phyloP scores from a whole-genome alignment of 2,113 vertebrate genomes.

The Hypocryptadius cinnamomeus region DNA sequence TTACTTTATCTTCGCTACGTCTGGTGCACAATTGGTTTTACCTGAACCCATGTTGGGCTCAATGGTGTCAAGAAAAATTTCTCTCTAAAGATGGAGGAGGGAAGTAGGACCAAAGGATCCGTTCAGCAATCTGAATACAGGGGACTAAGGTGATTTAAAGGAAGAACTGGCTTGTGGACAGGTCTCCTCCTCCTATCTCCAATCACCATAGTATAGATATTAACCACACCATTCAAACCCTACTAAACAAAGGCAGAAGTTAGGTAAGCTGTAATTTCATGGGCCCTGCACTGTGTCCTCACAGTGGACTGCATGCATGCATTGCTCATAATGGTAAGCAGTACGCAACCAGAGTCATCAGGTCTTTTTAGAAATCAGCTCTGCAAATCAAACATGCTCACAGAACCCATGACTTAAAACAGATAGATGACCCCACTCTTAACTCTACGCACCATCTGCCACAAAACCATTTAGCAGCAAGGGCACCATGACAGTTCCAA shows the following conservation, averaged over 20 bases:
- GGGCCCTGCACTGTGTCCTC: neutral
- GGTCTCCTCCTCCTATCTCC: neutral
- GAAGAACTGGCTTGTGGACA: neutral
- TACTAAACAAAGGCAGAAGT: neutral
- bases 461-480: neutral
- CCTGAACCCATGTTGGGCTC: neutral
- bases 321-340: neutral
- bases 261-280: neutral
- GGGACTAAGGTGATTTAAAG: neutral
- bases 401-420: neutral
- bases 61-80: neutral
- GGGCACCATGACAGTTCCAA: neutral
- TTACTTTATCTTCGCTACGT: neutral
- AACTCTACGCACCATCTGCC: neutral
- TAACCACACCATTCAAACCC: neutral
- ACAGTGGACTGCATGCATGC: neutral
- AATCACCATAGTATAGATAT: neutral
- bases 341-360: rapidly evolving
- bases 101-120: neutral
- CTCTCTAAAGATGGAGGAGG: neutral
- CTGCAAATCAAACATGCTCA: neutral
- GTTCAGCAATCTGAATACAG: neutral
- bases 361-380: neutral
- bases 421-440: neutral
- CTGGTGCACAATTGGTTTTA: neutral